phyloP scores from a whole-genome alignment of 2,888 invertebrate species.

The Nephrotoma appendiculata region DNA sequence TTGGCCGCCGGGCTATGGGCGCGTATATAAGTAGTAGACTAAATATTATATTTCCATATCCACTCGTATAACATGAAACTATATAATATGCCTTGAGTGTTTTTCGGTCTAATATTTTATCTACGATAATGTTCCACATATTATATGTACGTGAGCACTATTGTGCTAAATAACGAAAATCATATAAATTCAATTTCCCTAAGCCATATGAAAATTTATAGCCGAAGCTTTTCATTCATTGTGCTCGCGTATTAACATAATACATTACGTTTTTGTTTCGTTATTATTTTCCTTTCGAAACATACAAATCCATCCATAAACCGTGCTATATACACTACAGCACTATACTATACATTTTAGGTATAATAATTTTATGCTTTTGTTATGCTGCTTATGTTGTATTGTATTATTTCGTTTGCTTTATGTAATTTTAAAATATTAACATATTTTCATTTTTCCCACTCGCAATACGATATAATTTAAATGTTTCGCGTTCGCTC shows the following conservation, averaged over 20 bases:
- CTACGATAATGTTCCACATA: not conserved
- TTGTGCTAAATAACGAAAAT: not conserved
- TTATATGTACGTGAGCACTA: not conserved
- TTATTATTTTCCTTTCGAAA: not conserved
- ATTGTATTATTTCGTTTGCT: not conserved
- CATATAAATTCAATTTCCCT: not conserved
- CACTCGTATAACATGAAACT: no score
- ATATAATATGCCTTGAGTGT: not conserved
- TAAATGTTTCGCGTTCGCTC: no score
- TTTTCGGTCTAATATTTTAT: not conserved
- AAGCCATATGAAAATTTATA: not conserved
- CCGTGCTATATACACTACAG: not conserved
- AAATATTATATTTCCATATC: no score
- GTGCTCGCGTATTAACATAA: not conserved
- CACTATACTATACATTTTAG: not conserved
- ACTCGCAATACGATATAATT: not conserved
- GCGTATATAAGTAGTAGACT: no score
- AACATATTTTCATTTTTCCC: not conserved
- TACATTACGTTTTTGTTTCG: not conserved
- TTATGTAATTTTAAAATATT: not conserved
- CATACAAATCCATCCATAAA: not conserved
- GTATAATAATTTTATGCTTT: not conserved
- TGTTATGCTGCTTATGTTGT: not conserved
- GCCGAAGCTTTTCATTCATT: not conserved
- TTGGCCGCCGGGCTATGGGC: no score